A percentile compares a stretch with the other conserved stretches of the same genome.
These are phyloP conservation scores for Caiman crocodilus DNA, from an alignment of 2,797 vertebrate genomes.

Conservation along the genomic window DNA sequence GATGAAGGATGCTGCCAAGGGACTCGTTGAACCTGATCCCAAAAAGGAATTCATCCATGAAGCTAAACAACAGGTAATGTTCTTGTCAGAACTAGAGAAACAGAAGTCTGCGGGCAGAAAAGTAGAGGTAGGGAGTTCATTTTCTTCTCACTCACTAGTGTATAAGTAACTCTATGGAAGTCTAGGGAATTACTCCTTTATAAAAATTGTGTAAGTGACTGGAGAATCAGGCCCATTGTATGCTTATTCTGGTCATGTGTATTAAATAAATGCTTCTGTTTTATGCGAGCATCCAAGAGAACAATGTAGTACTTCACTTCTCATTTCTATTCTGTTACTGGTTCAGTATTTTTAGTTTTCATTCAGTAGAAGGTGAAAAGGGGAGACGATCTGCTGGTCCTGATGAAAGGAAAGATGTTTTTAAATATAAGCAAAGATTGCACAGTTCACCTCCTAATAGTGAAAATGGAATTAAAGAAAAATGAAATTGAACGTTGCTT, in stretches of 20 bases:
- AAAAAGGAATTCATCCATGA: neutral
- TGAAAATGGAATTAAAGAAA: rapidly evolving
- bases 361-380: neutral
- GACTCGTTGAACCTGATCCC: neutral
- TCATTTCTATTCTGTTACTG: neutral
- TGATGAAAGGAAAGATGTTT: neutral
- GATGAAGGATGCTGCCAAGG: rapidly evolving
- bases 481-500: neutral
- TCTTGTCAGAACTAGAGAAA: neutral
- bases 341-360: neutral
- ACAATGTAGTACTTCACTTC: neutral
- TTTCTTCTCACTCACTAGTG: neutral
- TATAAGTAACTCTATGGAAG: neutral
- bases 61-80: neutral
- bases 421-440: neutral
- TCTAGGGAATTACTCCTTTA: neutral
- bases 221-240: neutral
- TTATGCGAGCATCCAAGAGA: neutral
- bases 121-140: neutral
- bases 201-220: neutral
- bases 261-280: constrained; percentile 24
- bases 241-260: neutral
- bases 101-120: neutral
- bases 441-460: neutral
- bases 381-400: neutral